These are phyloP conservation scores for Laspeyria flexula DNA, from an alignment of 2,888 invertebrate species.

Conservation along the genomic window DNA sequence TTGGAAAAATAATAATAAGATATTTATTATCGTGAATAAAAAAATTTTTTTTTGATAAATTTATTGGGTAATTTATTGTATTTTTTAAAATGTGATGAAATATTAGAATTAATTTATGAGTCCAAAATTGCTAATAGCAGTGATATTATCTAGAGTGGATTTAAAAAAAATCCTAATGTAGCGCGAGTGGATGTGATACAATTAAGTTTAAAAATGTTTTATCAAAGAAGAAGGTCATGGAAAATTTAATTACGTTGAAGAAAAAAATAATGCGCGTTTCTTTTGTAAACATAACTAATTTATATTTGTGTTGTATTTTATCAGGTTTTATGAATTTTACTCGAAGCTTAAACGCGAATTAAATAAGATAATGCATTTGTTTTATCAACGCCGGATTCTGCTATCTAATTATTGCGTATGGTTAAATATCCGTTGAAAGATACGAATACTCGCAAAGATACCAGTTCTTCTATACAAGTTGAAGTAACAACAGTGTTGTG, in stretches of 20 bases:
- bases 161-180: background rate
- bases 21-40: too few species aligned
- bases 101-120: too few species aligned
- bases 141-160: too few species aligned
- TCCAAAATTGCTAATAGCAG: too few species aligned
- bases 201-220: background rate
- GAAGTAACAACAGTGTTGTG: constrained; percentile 3
- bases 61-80: too few species aligned
- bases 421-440: constrained; percentile 20
- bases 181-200: background rate
- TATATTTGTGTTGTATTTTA: background rate
- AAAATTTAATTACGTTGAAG: background rate
- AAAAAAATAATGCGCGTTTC: background rate
- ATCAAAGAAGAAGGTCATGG: background rate
- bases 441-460: constrained; percentile 5
- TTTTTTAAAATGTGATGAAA: too few species aligned
- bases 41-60: too few species aligned
- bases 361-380: background rate
- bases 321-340: background rate
- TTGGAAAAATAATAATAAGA: background rate
- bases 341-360: background rate
- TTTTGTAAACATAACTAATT: background rate
- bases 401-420: constrained; percentile 34
- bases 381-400: constrained; percentile 28
- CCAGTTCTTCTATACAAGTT: constrained; percentile 1